A percentile compares a stretch with the other conserved stretches of the same genome.
Evolutionary conservation across 2,113 vertebrate species (phyloP).

Genomic region (Hydropotes inermis): DNA sequence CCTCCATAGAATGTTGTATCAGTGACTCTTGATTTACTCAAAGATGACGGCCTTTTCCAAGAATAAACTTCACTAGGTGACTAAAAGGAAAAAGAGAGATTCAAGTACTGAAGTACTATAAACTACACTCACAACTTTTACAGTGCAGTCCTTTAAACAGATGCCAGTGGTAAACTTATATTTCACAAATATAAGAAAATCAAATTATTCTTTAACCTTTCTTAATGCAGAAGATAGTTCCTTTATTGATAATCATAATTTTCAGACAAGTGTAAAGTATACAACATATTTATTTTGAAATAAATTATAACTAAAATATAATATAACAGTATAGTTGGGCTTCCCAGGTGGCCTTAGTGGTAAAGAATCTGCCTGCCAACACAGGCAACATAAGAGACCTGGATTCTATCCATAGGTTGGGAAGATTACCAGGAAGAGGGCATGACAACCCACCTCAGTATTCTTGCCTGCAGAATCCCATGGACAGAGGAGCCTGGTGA

Average conservation of each 20-base stretch:
- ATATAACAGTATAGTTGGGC: neutral
- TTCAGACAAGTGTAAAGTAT: neutral
- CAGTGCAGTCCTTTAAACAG: neutral
- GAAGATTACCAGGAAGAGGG: neutral
- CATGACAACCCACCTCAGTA: neutral
- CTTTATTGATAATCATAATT: neutral
- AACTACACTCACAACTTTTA: neutral
- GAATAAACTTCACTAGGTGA: conserved; percentile 95
- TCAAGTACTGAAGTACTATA: neutral
- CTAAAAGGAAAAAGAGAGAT: conserved; percentile 77
- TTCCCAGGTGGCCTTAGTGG: neutral
- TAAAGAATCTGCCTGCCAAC: neutral
- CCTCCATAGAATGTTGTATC: conserved; percentile 84
- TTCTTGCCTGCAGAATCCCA: neutral
- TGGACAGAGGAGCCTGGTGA: neutral
- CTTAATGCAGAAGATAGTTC: neutral
- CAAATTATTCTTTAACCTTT: conserved; percentile 15
- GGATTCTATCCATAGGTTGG: neutral
- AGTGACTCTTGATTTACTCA: conserved; percentile 75
- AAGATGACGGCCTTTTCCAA: conserved; percentile 86
- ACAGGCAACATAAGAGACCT: neutral
- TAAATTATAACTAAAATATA: conserved; percentile 12
- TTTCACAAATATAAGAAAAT: conserved; percentile 30
- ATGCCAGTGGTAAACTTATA: neutral
- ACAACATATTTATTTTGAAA: neutral